Conservation (phyloP, 2,113 vertebrate genomes). For the Apistogramma diplotaenia region DNA sequence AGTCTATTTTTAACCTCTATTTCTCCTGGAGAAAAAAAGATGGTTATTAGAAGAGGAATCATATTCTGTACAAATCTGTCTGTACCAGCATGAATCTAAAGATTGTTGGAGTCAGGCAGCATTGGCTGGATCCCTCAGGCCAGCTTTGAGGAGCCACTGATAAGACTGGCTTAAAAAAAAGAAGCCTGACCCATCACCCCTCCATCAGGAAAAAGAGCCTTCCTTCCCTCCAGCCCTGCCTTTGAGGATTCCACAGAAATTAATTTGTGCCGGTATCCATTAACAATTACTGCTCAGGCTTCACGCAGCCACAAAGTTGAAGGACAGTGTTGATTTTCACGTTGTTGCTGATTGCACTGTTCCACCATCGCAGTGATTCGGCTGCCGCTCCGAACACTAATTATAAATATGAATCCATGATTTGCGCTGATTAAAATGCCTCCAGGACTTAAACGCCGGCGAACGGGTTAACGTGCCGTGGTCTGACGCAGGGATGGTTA, state of each 20-base stretch:
- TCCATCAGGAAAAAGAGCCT: background rate
- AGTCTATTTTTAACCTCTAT: constrained; percentile 28
- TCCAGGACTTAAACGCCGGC: background rate
- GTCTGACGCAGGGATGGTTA: constrained; percentile 57
- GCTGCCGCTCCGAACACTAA: background rate
- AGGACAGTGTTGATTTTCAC: background rate
- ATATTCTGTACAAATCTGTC: background rate
- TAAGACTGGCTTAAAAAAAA: background rate
- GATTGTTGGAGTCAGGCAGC: background rate
- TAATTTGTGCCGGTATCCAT: constrained; percentile 8
- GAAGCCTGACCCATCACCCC: background rate
- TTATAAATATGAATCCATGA: background rate
- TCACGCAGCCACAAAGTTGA: background rate
- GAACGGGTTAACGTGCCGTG: constrained; percentile 47
- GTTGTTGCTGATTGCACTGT: background rate
- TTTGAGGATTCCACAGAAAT: background rate
- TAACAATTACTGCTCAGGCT: background rate
- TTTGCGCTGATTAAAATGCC: background rate
- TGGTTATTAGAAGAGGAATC: background rate
- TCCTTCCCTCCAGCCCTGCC: background rate
- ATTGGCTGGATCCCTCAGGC: background rate
- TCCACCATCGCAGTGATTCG: background rate
- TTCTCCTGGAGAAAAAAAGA: background rate
- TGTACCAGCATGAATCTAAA: background rate
- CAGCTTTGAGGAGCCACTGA: background rate